phyloP scores from a whole-genome alignment of 2,113 vertebrate genomes.

The Cebus imitator region DNA sequence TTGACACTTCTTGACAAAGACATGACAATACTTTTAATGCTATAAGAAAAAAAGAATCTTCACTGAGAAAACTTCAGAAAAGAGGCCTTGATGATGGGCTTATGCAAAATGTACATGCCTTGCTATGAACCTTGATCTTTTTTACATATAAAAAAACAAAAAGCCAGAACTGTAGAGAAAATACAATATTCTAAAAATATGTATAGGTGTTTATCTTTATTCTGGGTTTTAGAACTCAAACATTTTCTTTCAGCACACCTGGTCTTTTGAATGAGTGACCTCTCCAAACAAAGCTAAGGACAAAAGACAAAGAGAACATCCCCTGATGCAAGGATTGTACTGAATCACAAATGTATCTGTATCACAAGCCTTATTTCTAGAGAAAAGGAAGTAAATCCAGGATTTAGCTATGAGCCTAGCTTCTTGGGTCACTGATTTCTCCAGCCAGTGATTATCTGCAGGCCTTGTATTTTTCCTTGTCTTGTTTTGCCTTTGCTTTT shows the following conservation, averaged over 20 bases:
- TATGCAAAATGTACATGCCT: conserved; percentile 50
- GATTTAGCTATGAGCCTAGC: not conserved
- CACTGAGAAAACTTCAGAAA: conserved; percentile 48
- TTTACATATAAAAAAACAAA: not conserved
- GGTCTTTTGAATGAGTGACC: conserved; percentile 15
- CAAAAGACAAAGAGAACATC: conserved; percentile 11
- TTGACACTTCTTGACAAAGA: conserved; percentile 62
- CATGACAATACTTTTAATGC: conserved; percentile 39
- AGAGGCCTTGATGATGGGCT: conserved; percentile 14
- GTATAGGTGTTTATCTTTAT: conserved; percentile 3
- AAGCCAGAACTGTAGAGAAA: conserved; percentile 1
- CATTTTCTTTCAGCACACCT: not conserved
- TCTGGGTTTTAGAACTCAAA: conserved; percentile 11
- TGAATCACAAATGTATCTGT: not conserved
- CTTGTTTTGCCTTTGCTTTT: not conserved
- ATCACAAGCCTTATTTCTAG: not conserved
- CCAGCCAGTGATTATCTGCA: not conserved
- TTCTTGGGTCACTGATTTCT: not conserved
- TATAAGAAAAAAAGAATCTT: not conserved
- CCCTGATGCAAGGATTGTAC: not conserved
- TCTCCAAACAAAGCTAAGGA: conserved; percentile 34
- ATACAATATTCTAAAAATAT: conserved; percentile 55
- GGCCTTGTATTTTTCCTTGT: not conserved
- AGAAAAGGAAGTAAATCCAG: not conserved
- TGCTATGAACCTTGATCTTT: conserved; percentile 48